These are phyloP conservation scores for Allacma fusca DNA, from an alignment of 2,888 invertebrate genomes.

Conservation along the genomic window DNA sequence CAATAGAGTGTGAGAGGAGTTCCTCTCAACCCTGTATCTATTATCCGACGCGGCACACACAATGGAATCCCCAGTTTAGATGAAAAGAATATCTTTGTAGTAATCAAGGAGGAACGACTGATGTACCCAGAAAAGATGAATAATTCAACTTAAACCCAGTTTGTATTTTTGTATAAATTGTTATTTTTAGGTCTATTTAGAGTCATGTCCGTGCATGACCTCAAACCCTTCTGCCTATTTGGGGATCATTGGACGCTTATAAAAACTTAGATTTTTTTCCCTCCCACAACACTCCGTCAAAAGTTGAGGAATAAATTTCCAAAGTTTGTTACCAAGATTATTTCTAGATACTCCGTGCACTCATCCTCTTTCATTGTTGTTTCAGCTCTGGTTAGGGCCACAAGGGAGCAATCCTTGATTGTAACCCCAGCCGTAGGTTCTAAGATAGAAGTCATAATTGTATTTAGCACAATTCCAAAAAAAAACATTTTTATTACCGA, in stretches of 20 bases:
- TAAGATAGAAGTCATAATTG: too few relatives aligned
- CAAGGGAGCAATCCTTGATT: background rate
- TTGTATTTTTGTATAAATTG: background rate
- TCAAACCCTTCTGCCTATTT: background rate
- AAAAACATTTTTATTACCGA: too few relatives aligned
- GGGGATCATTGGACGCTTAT: background rate
- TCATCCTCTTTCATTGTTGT: background rate
- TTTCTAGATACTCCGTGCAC: background rate
- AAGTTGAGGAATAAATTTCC: background rate
- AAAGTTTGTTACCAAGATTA: background rate
- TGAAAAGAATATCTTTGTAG: background rate
- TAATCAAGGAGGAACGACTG: background rate
- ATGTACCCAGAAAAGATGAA: background rate
- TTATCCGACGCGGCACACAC: too few relatives aligned
- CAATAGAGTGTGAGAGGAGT: background rate
- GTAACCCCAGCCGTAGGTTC: too few relatives aligned
- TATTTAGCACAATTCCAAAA: too few relatives aligned
- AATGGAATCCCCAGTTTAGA: background rate
- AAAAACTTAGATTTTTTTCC: background rate
- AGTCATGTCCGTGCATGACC: background rate
- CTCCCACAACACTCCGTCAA: background rate
- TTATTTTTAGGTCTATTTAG: background rate
- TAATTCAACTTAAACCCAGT: background rate
- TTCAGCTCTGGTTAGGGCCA: background rate
- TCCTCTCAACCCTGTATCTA: background rate